Base-by-base conservation (phyloP, 2,888 invertebrate species). In the Caenorhabditis sinica region DNA sequence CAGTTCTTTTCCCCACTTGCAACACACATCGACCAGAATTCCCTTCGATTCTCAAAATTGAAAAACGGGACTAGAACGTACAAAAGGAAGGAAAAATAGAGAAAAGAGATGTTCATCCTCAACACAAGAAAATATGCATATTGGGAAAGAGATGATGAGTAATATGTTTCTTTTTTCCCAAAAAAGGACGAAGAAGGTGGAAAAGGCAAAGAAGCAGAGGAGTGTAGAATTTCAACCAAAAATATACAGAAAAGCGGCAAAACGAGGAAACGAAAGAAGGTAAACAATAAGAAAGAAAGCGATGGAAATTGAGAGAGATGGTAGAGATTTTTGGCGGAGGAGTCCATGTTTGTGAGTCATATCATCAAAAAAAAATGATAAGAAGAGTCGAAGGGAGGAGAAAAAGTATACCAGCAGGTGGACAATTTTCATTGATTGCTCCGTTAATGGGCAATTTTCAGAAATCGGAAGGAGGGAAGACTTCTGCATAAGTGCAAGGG, bases 171-270 rank as follows among this genome's bases (percentile, higher is more conserved):
- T 40, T 56, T 33, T 33, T 69, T 69, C 69, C 36, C 40, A 61
- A 63, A 74, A 51, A 63, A 28, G 43, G 51, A 13, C 11, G 13
- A 40, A 40, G 13, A 13, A 40, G 13, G 40, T 11, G 15, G 25
- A 61, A n/a, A n/a, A n/a, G n/a, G n/a, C n/a, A 23, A 45, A 43
- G 72, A 28, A 60, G 58, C 8, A 45, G 60, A 33, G 43, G 45
- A 45, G 74, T 74, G 74, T 74, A 63, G 74, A 74, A 74, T 74
- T 74, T 74, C 74, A 74, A 74, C 74, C 74, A 74, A 74, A 74
- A 74, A 74, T 74, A 74, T 63, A 73, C 56, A 73, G 61, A 36
- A 73, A 73, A 49, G 53, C 51, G 63, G 74, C 56, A 30, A 69
- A 69, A 25, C 56, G 74, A 51, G 53, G 61, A 61, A 61, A 45